Evolutionary conservation across 1,140 invertebrate species (phyloP), one percentile per base, ranked within the genome.

Genomic region (Diorhabda carinulata): DNA sequence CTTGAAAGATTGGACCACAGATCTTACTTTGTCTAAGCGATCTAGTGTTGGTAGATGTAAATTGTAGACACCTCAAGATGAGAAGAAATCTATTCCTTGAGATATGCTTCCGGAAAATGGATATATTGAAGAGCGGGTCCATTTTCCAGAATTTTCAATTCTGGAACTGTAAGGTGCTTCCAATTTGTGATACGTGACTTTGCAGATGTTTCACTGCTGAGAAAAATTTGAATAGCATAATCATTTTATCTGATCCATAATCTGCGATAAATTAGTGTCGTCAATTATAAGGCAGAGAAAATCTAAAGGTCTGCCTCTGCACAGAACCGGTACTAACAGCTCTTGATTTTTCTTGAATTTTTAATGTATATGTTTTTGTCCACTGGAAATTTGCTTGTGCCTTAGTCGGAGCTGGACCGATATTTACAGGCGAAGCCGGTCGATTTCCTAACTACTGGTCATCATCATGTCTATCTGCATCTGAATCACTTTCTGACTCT

Each of bases 81-180:
- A 67, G 59, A 40, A 67, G 43, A 61, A 67, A 67, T 67, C 66
- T 60, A 67, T 67, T 67, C 61, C 58, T 67, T 61, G 66, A 67
- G 43, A 61, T 67, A 47, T 67, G 61, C 61, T 67, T 61, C 45
- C 59, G 2, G 61, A 67, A 67, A 67, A 67, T 43, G 5, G 66
- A 57, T 67, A 67, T 45, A 71, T 71, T 67, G 57, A 71, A 71
- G 40, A 68, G 56, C 2, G 57, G 58, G 3, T 68, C 57, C 42
- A 42, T 57, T 65, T 62, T 71, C 70, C 61, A 71, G 52, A 68
- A 68, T 71, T 64, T 45, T 58, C 44, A 68, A 45, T 68, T 71
- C 62, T 61, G 66, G 45, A 64, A 59, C 25, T 62, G 61, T 64
- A 8, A 71, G 85, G 9, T 68, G n/a, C 59, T 68, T 72, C 67